Evolutionary conservation across 2,797 vertebrate genomes (phyloP).

Genomic region (Sebastes cheni): DNA sequence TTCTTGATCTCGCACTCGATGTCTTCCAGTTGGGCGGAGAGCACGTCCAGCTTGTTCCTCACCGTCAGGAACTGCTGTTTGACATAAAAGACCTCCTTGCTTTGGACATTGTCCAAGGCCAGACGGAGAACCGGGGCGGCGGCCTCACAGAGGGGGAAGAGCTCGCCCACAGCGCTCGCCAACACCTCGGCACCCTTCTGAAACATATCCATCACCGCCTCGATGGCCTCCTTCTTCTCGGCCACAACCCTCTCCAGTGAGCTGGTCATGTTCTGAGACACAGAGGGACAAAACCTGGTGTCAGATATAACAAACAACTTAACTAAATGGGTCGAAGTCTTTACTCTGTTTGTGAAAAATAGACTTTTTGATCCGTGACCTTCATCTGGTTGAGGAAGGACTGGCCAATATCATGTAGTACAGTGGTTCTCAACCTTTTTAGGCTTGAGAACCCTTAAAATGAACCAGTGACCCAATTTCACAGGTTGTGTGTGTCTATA

Average conservation of each 20-base stretch:
- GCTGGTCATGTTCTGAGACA: conserved; percentile 73
- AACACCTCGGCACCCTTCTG: conserved; percentile 80
- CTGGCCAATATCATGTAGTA: not conserved
- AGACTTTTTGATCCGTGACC: not conserved
- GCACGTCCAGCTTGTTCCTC: conserved; percentile 76
- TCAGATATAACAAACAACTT: not conserved
- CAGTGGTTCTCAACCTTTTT: not conserved
- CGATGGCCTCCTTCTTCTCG: conserved; percentile 84
- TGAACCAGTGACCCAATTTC: not conserved
- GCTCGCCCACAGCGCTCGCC: conserved; percentile 81
- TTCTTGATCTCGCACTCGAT: conserved; percentile 81
- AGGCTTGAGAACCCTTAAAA: not conserved
- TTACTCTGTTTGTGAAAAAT: not conserved
- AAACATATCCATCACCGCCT: conserved; percentile 83
- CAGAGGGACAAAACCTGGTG: not conserved
- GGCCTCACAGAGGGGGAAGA: conserved; percentile 82
- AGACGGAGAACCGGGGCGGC: conserved; percentile 81
- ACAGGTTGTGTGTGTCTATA: not conserved
- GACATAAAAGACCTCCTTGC: conserved; percentile 83
- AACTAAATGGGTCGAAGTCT: not conserved
- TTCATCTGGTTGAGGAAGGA: not conserved
- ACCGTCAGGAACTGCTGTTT: conserved; percentile 83
- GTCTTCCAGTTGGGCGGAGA: conserved; percentile 81
- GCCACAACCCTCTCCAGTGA: conserved; percentile 77
- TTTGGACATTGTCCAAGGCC: conserved; percentile 81